These are phyloP conservation scores for Bombus picipes DNA, from an alignment of 1,140 invertebrate genomes.

Conservation along the genomic window DNA sequence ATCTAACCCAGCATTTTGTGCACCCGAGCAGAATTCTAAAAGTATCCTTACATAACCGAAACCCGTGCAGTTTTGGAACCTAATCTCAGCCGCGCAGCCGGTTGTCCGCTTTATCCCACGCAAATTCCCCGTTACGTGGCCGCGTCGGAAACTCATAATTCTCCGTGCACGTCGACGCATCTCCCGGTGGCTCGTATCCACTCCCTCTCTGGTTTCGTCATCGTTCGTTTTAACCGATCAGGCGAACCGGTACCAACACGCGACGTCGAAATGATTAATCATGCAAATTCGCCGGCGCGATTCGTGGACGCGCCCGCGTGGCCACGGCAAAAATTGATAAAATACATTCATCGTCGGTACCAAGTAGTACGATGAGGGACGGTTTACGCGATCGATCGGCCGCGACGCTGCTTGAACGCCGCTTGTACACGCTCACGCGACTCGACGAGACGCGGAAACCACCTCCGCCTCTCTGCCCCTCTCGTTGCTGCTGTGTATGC, in stretches of 20 bases:
- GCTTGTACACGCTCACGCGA: slow-evolving; percentile 58
- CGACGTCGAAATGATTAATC: slow-evolving; percentile 65
- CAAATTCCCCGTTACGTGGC: slow-evolving; percentile 4
- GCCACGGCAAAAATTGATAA: slow-evolving; percentile 62
- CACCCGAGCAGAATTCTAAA: neutral
- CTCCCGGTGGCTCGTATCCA: neutral
- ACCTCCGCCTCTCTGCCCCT: too few relatives aligned
- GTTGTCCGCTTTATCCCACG: slow-evolving; percentile 1
- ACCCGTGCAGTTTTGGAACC: neutral
- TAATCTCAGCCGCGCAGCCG: slow-evolving; percentile 2
- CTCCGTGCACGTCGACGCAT: slow-evolving; percentile 45
- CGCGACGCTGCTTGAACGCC: slow-evolving; percentile 8
- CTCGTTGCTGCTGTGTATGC: slow-evolving; percentile 25
- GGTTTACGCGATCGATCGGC: slow-evolving; percentile 57
- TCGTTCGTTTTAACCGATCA: slow-evolving; percentile 61
- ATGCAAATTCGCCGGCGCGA: slow-evolving; percentile 58
- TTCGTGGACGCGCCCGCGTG: slow-evolving; percentile 37
- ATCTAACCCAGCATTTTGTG: neutral
- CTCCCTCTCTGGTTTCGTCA: slow-evolving; percentile 37
- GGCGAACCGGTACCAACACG: slow-evolving; percentile 45
- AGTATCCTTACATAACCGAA: neutral
- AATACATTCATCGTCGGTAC: slow-evolving; percentile 54
- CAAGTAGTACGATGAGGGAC: slow-evolving; percentile 49
- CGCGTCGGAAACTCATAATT: slow-evolving; percentile 60
- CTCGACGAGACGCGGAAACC: too few relatives aligned